Percentiles rank a stretch among this genome's conserved stretches.
Evolutionary conservation across 2,888 invertebrate species (phyloP).

Genomic region (Drosophila rellima): DNA sequence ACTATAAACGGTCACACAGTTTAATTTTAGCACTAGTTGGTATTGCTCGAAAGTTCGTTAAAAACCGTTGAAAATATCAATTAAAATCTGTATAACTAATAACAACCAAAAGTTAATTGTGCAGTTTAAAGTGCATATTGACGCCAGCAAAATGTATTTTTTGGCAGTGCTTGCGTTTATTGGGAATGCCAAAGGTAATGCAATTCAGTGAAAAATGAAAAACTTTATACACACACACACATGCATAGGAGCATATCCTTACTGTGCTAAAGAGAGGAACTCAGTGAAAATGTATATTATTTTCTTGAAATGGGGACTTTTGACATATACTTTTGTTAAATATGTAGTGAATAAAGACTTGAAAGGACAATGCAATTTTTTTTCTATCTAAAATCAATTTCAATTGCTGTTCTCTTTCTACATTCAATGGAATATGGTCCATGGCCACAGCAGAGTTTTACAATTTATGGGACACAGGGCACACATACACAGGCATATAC

Average conservation of each 20-base stretch:
- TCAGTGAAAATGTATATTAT: constrained; percentile 52
- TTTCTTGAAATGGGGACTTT: not conserved
- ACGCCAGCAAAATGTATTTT: constrained; percentile 81
- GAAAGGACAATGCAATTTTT: constrained; percentile 38
- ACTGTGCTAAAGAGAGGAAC: constrained; percentile 52
- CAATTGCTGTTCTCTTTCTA: constrained; percentile 61
- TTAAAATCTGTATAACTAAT: constrained; percentile 50
- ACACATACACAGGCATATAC: constrained; percentile 51
- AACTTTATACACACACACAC: constrained; percentile 68
- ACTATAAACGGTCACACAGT: constrained; percentile 42
- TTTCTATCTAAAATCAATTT: constrained; percentile 65
- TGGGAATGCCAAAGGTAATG: constrained; percentile 85
- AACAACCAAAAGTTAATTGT: constrained; percentile 50
- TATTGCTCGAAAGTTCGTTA: constrained; percentile 71
- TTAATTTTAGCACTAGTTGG: constrained; percentile 64
- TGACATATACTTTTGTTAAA: constrained; percentile 17
- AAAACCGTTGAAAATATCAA: constrained; percentile 71
- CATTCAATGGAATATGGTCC: constrained; percentile 75
- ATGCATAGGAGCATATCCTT: constrained; percentile 56
- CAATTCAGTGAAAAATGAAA: constrained; percentile 55
- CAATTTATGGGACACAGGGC: constrained; percentile 74
- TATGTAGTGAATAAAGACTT: constrained; percentile 3
- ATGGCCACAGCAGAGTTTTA: constrained; percentile 76
- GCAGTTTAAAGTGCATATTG: constrained; percentile 52
- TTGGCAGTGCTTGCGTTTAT: constrained; percentile 83